phyloP scores from a whole-genome alignment of 1,140 invertebrate species.

The Vanessa atalanta region DNA sequence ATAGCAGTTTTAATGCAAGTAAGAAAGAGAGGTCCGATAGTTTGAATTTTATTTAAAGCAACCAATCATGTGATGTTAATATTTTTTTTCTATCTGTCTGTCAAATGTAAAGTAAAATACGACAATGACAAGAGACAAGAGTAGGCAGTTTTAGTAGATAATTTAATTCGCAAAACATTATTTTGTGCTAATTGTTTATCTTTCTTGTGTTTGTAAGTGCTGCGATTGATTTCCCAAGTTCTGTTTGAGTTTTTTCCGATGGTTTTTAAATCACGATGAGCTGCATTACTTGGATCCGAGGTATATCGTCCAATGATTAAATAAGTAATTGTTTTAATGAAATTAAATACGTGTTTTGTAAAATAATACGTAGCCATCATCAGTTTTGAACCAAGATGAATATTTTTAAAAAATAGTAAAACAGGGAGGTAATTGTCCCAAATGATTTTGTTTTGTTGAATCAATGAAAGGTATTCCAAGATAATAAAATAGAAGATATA shows the following conservation, averaged over 20 bases:
- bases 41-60: slow-evolving; percentile 20
- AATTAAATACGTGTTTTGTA: not conserved
- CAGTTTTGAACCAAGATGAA: not conserved
- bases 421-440: not conserved
- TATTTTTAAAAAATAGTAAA: not conserved
- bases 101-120: slow-evolving; percentile 21
- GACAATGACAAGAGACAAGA: slow-evolving; percentile 19
- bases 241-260: slow-evolving; percentile 19
- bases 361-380: not conserved
- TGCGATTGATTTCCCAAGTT: slow-evolving; percentile 1
- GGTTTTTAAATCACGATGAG: slow-evolving; percentile 51
- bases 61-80: slow-evolving; percentile 31
- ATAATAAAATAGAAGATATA: no score
- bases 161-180: slow-evolving; percentile 24
- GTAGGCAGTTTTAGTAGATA: slow-evolving; percentile 22
- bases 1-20: not conserved
- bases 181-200: slow-evolving; percentile 19
- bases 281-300: slow-evolving; percentile 70
- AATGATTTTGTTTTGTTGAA: not conserved
- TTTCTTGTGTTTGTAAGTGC: not conserved
- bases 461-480: no score
- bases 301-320: slow-evolving; percentile 42
- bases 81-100: slow-evolving; percentile 29
- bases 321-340: not conserved
- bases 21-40: slow-evolving; percentile 14